Evolutionary conservation across 2,797 vertebrate species (phyloP), one percentile per base, ranked within the genome.

Genomic region (Falco biarmicus): DNA sequence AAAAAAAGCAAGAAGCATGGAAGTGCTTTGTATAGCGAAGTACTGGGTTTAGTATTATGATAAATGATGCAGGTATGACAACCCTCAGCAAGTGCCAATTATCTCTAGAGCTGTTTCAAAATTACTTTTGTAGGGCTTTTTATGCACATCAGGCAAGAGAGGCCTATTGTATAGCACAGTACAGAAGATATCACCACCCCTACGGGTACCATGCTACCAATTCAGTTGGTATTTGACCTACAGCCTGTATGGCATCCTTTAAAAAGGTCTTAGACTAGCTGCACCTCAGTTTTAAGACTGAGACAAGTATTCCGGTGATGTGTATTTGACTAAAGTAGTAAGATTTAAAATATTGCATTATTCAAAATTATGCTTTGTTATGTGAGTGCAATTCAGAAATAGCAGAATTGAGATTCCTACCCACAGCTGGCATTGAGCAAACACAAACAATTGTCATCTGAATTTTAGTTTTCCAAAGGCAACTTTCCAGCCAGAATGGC

Each of bases 231-330:
- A 18, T 75, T 80, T 88, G 59, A 68, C 15, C 34, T 59, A 32
- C 0, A 0, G 64, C 31, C 34, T 13, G 1, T 54, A 48, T 1
- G 10, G 5, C 22, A 68, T 85, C 24, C 48, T 85, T 34, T 69
- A n/a, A 82, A 75, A 73, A 70, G 24, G 15, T 64, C 57, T 64
- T n/a, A 29, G 7, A 13, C 13, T 54, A 11, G 8, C 10, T 56
- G 18, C 2, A 7, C 14, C 6, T 18, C 20, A 26, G 8, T 48
- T 31, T 45, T 56, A 63, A 82, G 22, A 37, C 25, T 15, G 37
- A 89, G 13, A 28, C 8, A 61, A 31, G 31, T 53, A 60, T 50
- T 73, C 17, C 25, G 48, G 32, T 63, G 45, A 31, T 13, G 9
- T 15, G 29, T 60, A 63, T 81, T n/a, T 66, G 26, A 61, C 16